Base-by-base conservation (phyloP, 2,797 vertebrate species). In the Malurus leucopterus region DNA sequence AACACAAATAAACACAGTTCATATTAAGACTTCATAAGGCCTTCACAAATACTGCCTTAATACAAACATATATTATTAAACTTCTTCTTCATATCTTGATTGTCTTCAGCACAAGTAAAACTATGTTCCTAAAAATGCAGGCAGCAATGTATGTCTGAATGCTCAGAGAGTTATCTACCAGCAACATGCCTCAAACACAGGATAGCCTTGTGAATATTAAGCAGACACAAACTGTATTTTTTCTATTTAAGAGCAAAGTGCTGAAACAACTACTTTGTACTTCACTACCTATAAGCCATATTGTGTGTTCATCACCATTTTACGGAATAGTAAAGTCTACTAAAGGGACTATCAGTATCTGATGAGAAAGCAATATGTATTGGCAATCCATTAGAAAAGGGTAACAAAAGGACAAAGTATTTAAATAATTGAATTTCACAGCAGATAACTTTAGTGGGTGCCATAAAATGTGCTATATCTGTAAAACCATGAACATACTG, bases 321-420 rank as follows among this genome's bases (percentile, higher is more conserved):
- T 73, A 74, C 41, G 90, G 62, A 91, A 91, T 4, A 91, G 51
- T 64, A 43, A 88, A 91, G n/a, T 71, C 86, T 87, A 89, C 88
- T 94, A 94, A 89, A 83, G 90, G 75, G 93, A 95, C 91, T 74
- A 90, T 92, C 79, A 78, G 84, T 85, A 91, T 93, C 79, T 95
- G 91, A 95, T 94, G 91, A 95, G 90, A 95, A 95, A 91, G 90
- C 92, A 95, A 26, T 91, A 82, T 83, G 81, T 83, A 88, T 86
- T 95, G 91, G 90, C 90, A 94, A 95, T 69, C 76, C 91, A 95
- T 83, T 89, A 90, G 84, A 90, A 93, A 95, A 92, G 92, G 93
- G 92, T 94, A 94, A 95, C 73, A 78, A 94, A 94, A 95, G 90
- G 94, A 93, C 94, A 94, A 89, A 88, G 82, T 59, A 90, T 91